These are phyloP conservation scores for Entosphenus tridentatus DNA, from an alignment of 2,113 vertebrate species.

Conservation along the genomic window DNA sequence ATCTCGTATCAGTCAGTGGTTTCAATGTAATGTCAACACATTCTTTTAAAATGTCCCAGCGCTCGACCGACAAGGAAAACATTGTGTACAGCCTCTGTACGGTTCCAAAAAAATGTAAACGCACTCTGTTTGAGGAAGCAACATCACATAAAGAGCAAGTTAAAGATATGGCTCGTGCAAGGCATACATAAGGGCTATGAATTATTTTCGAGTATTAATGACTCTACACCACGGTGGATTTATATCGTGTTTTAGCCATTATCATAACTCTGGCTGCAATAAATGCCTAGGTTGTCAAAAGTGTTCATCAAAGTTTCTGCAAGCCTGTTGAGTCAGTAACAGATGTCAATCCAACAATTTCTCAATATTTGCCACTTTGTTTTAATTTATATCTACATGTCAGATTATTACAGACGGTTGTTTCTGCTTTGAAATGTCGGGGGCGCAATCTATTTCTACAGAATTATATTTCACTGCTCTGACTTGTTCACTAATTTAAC, in stretches of 20 bases:
- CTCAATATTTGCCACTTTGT: not conserved
- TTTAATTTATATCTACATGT: constrained; percentile 8
- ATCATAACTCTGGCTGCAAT: constrained; percentile 9
- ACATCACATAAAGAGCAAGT: too few species aligned
- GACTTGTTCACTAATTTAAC: constrained; percentile 5
- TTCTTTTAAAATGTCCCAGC: constrained; percentile 10
- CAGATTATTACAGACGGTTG: constrained; percentile 7
- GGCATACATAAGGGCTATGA: too few species aligned
- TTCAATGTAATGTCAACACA: constrained; percentile 11
- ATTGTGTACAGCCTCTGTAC: constrained; percentile 10
- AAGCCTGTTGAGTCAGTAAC: constrained; percentile 9
- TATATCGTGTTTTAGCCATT: constrained; percentile 10
- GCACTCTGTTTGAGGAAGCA: too few species aligned
- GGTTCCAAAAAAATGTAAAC: not conserved
- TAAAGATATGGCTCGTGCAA: too few species aligned
- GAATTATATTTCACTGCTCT: constrained; percentile 8
- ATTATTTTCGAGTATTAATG: constrained; percentile 8
- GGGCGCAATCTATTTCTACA: constrained; percentile 9
- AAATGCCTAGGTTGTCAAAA: not conserved
- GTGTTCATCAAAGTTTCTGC: not conserved
- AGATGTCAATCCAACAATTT: constrained; percentile 10
- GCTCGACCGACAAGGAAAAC: constrained; percentile 8
- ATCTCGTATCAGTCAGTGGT: constrained; percentile 10
- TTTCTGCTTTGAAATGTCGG: constrained; percentile 10
- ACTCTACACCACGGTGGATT: constrained; percentile 9